These are phyloP conservation scores for Dolichallabes microphthalmus DNA, from an alignment of 2,113 vertebrate genomes.

Conservation along the genomic window DNA sequence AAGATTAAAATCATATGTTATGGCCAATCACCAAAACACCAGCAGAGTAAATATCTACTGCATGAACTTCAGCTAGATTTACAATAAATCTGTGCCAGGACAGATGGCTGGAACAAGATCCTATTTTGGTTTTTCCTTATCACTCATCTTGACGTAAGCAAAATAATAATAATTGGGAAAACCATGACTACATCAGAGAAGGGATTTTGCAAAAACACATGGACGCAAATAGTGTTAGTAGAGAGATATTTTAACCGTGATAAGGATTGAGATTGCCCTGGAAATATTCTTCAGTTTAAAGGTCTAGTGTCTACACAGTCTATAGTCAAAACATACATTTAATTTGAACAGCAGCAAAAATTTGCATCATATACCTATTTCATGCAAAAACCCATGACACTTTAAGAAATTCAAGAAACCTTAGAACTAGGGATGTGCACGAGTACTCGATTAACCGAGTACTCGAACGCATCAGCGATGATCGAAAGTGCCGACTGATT, in stretches of 20 bases:
- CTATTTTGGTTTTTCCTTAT: background rate
- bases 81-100: background rate
- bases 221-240: background rate
- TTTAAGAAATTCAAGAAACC: background rate
- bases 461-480: too few relatives aligned
- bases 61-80: background rate
- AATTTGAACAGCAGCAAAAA: background rate
- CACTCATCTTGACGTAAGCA: background rate
- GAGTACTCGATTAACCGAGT: too few relatives aligned
- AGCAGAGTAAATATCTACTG: background rate
- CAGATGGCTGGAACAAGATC: background rate
- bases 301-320: background rate
- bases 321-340: background rate
- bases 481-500: too few relatives aligned
- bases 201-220: background rate
- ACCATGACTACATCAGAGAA: background rate
- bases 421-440: too few relatives aligned
- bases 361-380: background rate
- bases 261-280: background rate
- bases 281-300: background rate
- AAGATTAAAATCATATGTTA: background rate
- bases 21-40: background rate
- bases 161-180: background rate
- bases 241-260: background rate
- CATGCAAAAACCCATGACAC: background rate